Conservation (phyloP, 2,797 vertebrate genomes). For the Lepus oiostolus region DNA sequence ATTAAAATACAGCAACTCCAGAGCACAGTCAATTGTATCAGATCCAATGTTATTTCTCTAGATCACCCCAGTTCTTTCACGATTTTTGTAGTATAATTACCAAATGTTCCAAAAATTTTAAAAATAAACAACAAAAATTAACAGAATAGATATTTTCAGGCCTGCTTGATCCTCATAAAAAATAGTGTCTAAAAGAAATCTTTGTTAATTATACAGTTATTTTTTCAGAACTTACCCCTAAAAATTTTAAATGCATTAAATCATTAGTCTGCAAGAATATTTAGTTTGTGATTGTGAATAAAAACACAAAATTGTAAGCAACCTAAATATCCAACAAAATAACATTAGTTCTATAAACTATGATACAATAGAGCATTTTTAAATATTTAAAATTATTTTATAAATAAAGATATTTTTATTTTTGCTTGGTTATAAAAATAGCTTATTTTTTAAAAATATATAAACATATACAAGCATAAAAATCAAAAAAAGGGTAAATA, state of each 20-base stretch:
- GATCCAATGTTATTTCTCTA: not conserved
- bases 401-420: not conserved
- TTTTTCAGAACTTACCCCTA: not conserved
- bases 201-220: conserved; percentile 4
- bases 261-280: not conserved
- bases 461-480: too few species aligned
- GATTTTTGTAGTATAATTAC: not conserved
- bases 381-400: conserved; percentile 22
- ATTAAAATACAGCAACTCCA: not conserved
- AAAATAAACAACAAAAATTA: not conserved
- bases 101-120: not conserved
- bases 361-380: not conserved
- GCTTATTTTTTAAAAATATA: not conserved
- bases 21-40: not conserved
- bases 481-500: too few species aligned
- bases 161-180: not conserved
- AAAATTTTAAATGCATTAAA: not conserved
- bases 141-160: not conserved
- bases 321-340: not conserved
- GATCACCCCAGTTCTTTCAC: not conserved
- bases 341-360: not conserved
- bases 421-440: not conserved
- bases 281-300: not conserved
- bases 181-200: not conserved
- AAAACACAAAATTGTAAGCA: not conserved